Base-by-base conservation (phyloP, 2,113 vertebrate species). In the Paedocypris sp. region DNA sequence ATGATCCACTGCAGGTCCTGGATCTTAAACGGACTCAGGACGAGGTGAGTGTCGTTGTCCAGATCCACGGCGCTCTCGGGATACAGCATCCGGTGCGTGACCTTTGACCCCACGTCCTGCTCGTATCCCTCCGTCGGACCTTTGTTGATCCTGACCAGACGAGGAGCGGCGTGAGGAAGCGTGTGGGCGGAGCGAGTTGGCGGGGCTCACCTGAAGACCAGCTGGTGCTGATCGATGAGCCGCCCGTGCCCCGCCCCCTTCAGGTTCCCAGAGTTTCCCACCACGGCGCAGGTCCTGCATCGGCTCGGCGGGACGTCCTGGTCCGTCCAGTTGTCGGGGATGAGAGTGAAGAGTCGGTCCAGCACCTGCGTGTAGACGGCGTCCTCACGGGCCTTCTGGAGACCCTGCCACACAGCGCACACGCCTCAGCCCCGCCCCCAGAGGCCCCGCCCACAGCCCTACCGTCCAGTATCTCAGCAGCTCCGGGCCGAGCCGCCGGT, bases 251-350 rank as follows among this genome's bases (percentile, higher is more conserved):
- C 72, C 0, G 94, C 88, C 6, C 84, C 83, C 12, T 60, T 81
- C 10, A 98, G 88, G 79, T 97, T 97, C 4, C 91, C 93, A 0
- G 94, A 98, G 82, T 98, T 98, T 49, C 93, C 94, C 70, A 98
- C 91, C 0, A 98, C 91, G 0, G 93, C 82, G 0, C 94, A 98
- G 10, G 83, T 88, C 60, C 91, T 74, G 80, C 93, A 97, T 5
- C 74, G 76, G 3, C 63, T 66, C 0, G 75, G 58, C 22, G 76
- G 51, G 23, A 81, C 76, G 13, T 87, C 82, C 71, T 81, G 70
- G 76, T 86, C 74, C 0, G 81, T 80, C 15, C 87, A 80, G 1
- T 85, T 49, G n/a, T 85, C 81, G 0, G 89, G 91, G 60, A 97
- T 83, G 23, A 91, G 2, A 4, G 39, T 70, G 74, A 98, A 97